phyloP scores from a whole-genome alignment of 2,797 vertebrate genomes.

The Lycodopsis pacificus region DNA sequence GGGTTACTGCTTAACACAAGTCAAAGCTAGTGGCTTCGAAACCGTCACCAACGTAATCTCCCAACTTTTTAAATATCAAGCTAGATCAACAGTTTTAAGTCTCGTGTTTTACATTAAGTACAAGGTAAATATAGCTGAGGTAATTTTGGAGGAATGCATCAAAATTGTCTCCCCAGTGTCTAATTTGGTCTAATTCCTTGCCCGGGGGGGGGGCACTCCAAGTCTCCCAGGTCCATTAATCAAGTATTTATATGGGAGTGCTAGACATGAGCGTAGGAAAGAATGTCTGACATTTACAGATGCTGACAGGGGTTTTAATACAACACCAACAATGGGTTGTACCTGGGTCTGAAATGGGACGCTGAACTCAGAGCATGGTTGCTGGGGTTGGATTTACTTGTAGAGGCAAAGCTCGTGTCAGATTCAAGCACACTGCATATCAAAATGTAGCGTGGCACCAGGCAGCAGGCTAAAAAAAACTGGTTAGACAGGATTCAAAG shows the following conservation, averaged over 20 bases:
- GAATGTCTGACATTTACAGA: slow-evolving; percentile 55
- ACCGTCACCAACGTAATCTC: neutral
- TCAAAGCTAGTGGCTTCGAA: neutral
- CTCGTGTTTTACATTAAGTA: slow-evolving; percentile 27
- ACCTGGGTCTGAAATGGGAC: slow-evolving; percentile 9
- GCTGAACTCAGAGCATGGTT: neutral
- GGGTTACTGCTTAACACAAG: neutral
- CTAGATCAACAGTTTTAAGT: slow-evolving; percentile 34
- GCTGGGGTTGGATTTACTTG: slow-evolving; percentile 20
- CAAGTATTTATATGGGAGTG: slow-evolving; percentile 48
- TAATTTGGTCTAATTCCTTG: slow-evolving; percentile 54
- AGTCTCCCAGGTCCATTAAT: slow-evolving; percentile 56
- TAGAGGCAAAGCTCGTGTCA: slow-evolving; percentile 28
- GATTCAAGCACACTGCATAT: slow-evolving; percentile 8
- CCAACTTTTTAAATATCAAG: slow-evolving; percentile 16
- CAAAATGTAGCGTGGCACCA: slow-evolving; percentile 5
- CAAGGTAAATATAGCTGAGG: slow-evolving; percentile 45
- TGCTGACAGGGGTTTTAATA: slow-evolving; percentile 33
- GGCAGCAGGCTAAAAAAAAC: slow-evolving; percentile 3
- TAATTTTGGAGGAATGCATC: slow-evolving; percentile 68
- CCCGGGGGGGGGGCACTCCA: slow-evolving; percentile 30
- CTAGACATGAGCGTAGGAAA: slow-evolving; percentile 18
- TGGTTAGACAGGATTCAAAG: slow-evolving; percentile 11
- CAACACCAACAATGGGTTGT: neutral
- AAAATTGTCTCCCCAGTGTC: slow-evolving; percentile 57